Evolutionary conservation across 1,140 invertebrate genomes (phyloP).

Genomic region (Listronotus oregonensis): DNA sequence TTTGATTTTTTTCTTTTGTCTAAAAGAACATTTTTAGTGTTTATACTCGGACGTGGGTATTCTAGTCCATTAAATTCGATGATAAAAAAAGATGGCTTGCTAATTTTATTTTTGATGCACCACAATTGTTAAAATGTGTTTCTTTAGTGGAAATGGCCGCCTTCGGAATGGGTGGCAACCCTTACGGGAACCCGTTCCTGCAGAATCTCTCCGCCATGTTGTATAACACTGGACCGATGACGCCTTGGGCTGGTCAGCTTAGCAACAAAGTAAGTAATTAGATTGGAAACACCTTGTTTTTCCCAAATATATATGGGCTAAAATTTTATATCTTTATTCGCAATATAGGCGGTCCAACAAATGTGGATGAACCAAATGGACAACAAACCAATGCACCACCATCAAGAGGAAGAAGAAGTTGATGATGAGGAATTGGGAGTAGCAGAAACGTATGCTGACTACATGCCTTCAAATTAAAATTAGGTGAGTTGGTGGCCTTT

Average conservation of each 20-base stretch:
- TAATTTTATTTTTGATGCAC: too few relatives aligned
- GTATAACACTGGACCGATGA: slow-evolving; percentile 59
- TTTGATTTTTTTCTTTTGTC: too few relatives aligned
- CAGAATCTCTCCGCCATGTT: slow-evolving; percentile 60
- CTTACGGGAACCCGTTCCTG: slow-evolving; percentile 62
- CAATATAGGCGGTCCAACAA: slow-evolving; percentile 55
- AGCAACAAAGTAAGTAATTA: slow-evolving; percentile 51
- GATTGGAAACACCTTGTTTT: too few relatives aligned
- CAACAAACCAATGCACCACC: slow-evolving; percentile 54
- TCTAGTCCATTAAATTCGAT: too few relatives aligned
- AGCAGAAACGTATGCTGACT: slow-evolving; percentile 97
- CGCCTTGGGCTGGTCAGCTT: slow-evolving; percentile 57
- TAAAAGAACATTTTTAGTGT: too few relatives aligned
- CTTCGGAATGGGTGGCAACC: slow-evolving; percentile 61
- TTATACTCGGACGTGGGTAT: too few relatives aligned
- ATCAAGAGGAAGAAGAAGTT: slow-evolving; percentile 62
- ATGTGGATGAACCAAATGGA: slow-evolving; percentile 63
- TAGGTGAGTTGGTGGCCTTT: slow-evolving; percentile 53
- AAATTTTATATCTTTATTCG: not conserved
- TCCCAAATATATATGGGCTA: too few relatives aligned
- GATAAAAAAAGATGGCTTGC: too few relatives aligned
- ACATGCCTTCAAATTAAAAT: slow-evolving; percentile 94
- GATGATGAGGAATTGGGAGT: slow-evolving; percentile 97
- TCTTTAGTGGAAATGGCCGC: slow-evolving; percentile 65
- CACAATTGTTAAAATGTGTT: too few relatives aligned